phyloP scores from a whole-genome alignment of 2,888 invertebrate genomes.

The Aleiodes leptofemur region DNA sequence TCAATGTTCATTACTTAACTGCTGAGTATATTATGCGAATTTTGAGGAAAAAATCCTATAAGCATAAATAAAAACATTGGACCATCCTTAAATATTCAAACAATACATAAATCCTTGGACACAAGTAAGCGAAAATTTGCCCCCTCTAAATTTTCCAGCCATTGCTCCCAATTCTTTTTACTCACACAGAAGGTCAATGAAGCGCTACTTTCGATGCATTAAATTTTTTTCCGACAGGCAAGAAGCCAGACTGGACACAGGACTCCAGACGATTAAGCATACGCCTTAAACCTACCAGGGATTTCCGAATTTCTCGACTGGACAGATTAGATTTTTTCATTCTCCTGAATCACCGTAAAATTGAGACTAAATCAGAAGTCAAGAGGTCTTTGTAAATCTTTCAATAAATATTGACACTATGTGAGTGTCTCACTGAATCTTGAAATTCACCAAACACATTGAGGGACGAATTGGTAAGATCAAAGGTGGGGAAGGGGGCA shows the following conservation, averaged over 20 bases:
- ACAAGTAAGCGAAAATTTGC: background rate
- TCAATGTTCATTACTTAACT: too few relatives aligned
- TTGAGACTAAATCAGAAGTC: too few relatives aligned
- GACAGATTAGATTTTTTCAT: background rate
- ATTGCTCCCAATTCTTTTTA: background rate
- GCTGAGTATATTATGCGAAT: too few relatives aligned
- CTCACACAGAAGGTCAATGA: background rate
- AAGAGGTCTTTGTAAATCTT: background rate
- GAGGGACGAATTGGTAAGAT: constrained; percentile 43
- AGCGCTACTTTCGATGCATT: too few relatives aligned
- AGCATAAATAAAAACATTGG: too few relatives aligned
- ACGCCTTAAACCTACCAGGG: background rate
- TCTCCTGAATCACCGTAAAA: too few relatives aligned
- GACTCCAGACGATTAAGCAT: constrained; percentile 9
- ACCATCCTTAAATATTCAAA: too few relatives aligned
- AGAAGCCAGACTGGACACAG: constrained; percentile 6
- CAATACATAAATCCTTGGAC: background rate
- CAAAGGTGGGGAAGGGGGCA: constrained; percentile 2
- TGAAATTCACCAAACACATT: constrained; percentile 51
- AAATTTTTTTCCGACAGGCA: background rate
- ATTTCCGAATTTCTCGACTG: background rate
- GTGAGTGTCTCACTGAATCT: constrained; percentile 41
- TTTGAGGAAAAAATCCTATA: too few relatives aligned
- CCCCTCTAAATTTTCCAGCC: constrained; percentile 17
- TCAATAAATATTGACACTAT: background rate